Conservation (phyloP, 2,888 invertebrate species). For the Colletes collaris region DNA sequence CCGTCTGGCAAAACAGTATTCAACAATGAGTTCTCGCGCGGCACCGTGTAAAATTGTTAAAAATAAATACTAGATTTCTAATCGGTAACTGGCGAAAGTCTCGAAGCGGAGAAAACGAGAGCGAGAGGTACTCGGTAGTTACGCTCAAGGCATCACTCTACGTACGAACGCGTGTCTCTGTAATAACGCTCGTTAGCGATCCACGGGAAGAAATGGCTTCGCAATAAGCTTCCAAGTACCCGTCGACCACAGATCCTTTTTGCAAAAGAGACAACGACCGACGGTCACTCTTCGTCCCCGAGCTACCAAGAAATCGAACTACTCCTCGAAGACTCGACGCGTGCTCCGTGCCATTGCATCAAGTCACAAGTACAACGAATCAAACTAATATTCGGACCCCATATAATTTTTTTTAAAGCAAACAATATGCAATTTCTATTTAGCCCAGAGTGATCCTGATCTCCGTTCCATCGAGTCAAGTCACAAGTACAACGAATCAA, state of each 20-base stretch:
- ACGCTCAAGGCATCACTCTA: conserved; percentile 9
- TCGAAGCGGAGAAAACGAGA: conserved; percentile 53
- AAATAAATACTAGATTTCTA: conserved; percentile 65
- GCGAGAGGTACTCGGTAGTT: conserved; percentile 38
- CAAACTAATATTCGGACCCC: too few species aligned
- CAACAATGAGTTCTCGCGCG: too few species aligned
- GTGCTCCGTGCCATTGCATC: too few species aligned
- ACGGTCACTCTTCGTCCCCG: neutral
- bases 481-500: too few species aligned
- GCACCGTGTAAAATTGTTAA: conserved; percentile 16
- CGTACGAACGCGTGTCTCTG: conserved; percentile 20
- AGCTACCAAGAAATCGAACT: too few species aligned
- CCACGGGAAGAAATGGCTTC: conserved; percentile 20
- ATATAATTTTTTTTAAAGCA: too few species aligned
- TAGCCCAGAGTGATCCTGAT: too few species aligned
- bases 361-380: too few species aligned
- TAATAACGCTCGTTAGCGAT: conserved; percentile 28
- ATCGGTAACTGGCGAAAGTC: conserved; percentile 69
- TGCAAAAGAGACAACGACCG: neutral
- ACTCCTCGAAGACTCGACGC: too few species aligned
- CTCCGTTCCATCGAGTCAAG: too few species aligned
- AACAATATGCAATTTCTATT: too few species aligned
- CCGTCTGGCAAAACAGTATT: too few species aligned
- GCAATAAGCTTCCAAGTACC: neutral
- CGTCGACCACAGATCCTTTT: neutral